These are phyloP conservation scores for Tarsius wallacei DNA, from an alignment of 2,797 vertebrate genomes.

Conservation along the genomic window DNA sequence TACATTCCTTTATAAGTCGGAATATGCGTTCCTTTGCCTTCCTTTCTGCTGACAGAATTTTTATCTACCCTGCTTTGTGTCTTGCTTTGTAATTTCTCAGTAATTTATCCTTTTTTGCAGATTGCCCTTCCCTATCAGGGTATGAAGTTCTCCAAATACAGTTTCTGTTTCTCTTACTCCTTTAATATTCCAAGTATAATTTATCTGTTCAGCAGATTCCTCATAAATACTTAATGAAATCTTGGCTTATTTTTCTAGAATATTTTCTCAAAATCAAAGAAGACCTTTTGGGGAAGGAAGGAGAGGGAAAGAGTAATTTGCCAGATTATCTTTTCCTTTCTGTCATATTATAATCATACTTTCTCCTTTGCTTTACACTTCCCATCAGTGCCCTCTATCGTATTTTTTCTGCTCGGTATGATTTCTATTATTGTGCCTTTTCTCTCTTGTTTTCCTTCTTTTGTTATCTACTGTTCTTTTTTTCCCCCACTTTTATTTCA, in stretches of 20 bases:
- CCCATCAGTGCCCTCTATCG: not conserved
- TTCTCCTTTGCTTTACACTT: not conserved
- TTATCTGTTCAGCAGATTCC: slow-evolving; percentile 34
- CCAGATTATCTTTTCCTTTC: not conserved
- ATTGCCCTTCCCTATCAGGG: not conserved
- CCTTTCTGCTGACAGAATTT: slow-evolving; percentile 26
- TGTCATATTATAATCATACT: not conserved
- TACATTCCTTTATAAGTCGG: not conserved
- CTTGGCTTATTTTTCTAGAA: slow-evolving; percentile 40
- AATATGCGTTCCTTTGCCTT: slow-evolving; percentile 27
- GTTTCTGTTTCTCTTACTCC: slow-evolving; percentile 11
- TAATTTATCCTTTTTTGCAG: not conserved
- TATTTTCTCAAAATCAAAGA: slow-evolving; percentile 38
- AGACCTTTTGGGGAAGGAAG: slow-evolving; percentile 41
- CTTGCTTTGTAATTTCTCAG: slow-evolving; percentile 41
- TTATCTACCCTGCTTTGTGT: not conserved
- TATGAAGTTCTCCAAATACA: slow-evolving; percentile 40
- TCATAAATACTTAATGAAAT: slow-evolving; percentile 64
- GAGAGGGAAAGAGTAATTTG: not conserved
- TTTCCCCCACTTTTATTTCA: slow-evolving; percentile 41
- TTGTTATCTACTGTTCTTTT: not conserved
- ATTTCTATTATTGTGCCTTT: not conserved
- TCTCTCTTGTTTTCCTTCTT: not conserved
- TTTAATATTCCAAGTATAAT: slow-evolving; percentile 10
- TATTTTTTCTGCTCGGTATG: not conserved